Evolutionary conservation across 2,888 invertebrate genomes (phyloP), one percentile per base, ranked within the genome.

Genomic region (Rhabditoides inermis): DNA sequence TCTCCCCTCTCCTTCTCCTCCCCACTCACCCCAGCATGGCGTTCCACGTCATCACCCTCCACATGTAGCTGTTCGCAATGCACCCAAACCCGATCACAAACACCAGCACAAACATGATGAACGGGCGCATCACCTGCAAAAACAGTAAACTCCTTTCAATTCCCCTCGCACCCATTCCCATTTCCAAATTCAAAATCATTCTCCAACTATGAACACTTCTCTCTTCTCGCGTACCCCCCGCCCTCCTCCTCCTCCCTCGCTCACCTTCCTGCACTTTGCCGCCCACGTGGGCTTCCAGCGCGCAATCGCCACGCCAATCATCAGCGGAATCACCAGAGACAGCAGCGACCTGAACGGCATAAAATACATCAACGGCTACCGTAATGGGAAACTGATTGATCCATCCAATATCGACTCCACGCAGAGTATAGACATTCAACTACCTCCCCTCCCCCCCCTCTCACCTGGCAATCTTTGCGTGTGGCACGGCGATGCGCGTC

Each of bases 11-110:
- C 6, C 2, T 49, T 41, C 26, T 5, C 22, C 5, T 20, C 20
- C 32, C 26, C 39, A 56, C 60, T 51, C 30, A 70, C 69, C 68
- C 69, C 6, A 72, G 45, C 10, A 74, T 45, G 2, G 70, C 76
- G 15, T 70, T 65, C 65, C 70, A 67, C 1, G 77, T 77, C 55
- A 80, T 70, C 55, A 79, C 65, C 26, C 67, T 65, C 65, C 81
- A 79, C 56, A 80, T 78, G 70, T 79, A 80, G 48, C 76, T 61
- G 60, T 81, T 78, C 49, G 77, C 75, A 51, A 78, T 77, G 3
- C 79, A 72, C 2, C 81, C 81, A 45, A 79, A 69, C 23, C 68
- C 68, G 20, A 77, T 68, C 3, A 80, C 77, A 53, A 79, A 77
- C 10, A 80, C 55, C 42, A 81, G 70, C 49, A 80, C 76, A 32